Base-by-base conservation (phyloP, 2,113 vertebrate species). In the Arothron firmamentum region DNA sequence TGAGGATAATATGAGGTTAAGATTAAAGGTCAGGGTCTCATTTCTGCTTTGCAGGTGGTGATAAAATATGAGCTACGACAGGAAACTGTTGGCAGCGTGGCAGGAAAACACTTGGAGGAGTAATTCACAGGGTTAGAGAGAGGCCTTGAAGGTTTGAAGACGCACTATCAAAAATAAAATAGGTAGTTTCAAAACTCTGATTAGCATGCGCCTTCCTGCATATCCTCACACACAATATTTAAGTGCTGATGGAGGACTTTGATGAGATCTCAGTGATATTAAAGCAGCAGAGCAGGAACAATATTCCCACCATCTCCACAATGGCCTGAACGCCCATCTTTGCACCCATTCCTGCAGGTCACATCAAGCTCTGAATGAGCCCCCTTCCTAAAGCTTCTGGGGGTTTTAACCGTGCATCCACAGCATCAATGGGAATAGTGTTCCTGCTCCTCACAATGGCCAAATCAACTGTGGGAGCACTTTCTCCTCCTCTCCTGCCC, bases 301-400 rank as follows among this genome's bases (percentile, higher is more conserved):
- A 83, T 83, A 78, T 90, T 90, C 88, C 86, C 89, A 90, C 84
- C 80, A 20, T 80, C 71, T 46, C 38, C 77, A 87, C 88, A 87
- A 85, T 59, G 68, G 78, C 62, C 25, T 82, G 87, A 85, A 87
- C 85, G 80, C 72, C 86, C 85, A 79, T 77, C 86, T 85, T 81
- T 65, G 1, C 72, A 50, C 54, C 82, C 78, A 61, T 69, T 79
- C 78, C 69, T 78, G 59, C 2, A 18, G 82, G 85, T 85, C 78
- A 80, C 82, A 78, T 74, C 78, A 67, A 83, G 67, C 71, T 48
- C 34, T 86, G 66, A 90, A 75, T 78, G 52, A 77, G 66, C 77
- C 70, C 59, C 71, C 78, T 75, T 88, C 78, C 75, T 80, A 65
- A 75, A 70, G 74, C 85, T 75, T 83, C 80, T 87, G 68, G 75